These are phyloP conservation scores for Vanacampus margaritifer DNA, from an alignment of 2,113 vertebrate genomes.

Conservation along the genomic window DNA sequence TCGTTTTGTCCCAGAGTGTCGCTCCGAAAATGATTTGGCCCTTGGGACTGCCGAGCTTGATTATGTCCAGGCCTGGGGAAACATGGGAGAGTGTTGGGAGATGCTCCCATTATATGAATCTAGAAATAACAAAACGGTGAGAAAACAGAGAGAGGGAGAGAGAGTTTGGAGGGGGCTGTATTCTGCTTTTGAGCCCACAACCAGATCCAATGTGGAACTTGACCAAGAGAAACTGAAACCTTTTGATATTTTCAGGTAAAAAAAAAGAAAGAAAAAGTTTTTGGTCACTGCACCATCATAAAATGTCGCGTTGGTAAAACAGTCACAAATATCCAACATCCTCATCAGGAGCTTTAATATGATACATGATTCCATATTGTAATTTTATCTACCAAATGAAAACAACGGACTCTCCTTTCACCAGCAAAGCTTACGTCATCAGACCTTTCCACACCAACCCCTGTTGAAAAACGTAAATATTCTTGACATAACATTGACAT, in stretches of 20 bases:
- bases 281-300: not conserved
- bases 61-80: conserved; percentile 38
- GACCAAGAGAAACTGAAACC: not conserved
- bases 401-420: too few relatives aligned
- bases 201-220: not conserved
- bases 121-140: conserved; percentile 28
- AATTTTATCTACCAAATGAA: not conserved
- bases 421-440: too few relatives aligned
- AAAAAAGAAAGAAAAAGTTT: not conserved
- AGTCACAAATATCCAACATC: not conserved
- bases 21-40: conserved; percentile 56
- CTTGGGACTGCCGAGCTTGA: conserved; percentile 19
- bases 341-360: not conserved
- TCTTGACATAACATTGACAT: too few relatives aligned
- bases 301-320: not conserved
- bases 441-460: too few relatives aligned
- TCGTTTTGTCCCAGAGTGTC: conserved; percentile 41
- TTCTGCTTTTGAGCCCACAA: not conserved
- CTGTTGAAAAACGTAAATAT: too few relatives aligned
- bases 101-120: conserved; percentile 42
- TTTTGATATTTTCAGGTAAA: not conserved
- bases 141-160: not conserved
- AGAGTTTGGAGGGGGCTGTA: not conserved
- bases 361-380: not conserved
- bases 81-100: conserved; percentile 12